Evolutionary conservation across 2,888 invertebrate species (phyloP).

Genomic region (Cephus spinipes): DNA sequence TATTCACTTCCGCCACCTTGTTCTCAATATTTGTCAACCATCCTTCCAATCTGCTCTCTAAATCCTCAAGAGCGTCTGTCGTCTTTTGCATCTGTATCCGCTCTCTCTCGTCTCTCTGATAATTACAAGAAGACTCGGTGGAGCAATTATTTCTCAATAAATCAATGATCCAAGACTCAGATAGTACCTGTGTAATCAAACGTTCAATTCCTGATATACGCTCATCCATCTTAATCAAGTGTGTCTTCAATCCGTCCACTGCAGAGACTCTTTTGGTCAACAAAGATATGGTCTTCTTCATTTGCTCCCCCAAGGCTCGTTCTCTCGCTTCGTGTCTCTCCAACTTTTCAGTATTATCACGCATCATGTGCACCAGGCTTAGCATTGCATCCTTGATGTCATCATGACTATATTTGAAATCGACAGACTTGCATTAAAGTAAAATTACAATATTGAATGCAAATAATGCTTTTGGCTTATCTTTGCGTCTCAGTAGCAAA

Average conservation of each 20-base stretch:
- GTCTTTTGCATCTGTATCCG: slow-evolving; percentile 74
- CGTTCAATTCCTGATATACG: slow-evolving; percentile 82
- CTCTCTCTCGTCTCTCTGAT: slow-evolving; percentile 76
- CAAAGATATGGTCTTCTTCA: slow-evolving; percentile 78
- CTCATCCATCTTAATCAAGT: slow-evolving; percentile 80
- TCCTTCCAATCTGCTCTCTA: slow-evolving; percentile 67
- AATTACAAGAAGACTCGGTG: slow-evolving; percentile 6
- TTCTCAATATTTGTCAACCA: slow-evolving; percentile 65
- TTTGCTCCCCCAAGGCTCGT: slow-evolving; percentile 80
- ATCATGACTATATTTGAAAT: slow-evolving; percentile 58
- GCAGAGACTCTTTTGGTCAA: slow-evolving; percentile 76
- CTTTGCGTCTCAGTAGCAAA: not conserved
- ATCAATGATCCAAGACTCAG: not conserved
- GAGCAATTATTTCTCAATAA: slow-evolving; percentile 11
- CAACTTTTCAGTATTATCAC: slow-evolving; percentile 83
- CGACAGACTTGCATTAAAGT: slow-evolving; percentile 19
- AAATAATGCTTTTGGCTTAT: not conserved
- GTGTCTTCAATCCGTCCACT: slow-evolving; percentile 75
- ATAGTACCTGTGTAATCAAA: slow-evolving; percentile 75
- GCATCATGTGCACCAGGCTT: slow-evolving; percentile 83
- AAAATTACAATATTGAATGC: not conserved
- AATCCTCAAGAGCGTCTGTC: slow-evolving; percentile 70
- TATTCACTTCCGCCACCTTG: slow-evolving; percentile 64
- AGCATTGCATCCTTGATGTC: slow-evolving; percentile 81
- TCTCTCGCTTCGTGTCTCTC: slow-evolving; percentile 88